phyloP scores from a whole-genome alignment of 1,140 invertebrate species.

The Tetragnatha versicolor region DNA sequence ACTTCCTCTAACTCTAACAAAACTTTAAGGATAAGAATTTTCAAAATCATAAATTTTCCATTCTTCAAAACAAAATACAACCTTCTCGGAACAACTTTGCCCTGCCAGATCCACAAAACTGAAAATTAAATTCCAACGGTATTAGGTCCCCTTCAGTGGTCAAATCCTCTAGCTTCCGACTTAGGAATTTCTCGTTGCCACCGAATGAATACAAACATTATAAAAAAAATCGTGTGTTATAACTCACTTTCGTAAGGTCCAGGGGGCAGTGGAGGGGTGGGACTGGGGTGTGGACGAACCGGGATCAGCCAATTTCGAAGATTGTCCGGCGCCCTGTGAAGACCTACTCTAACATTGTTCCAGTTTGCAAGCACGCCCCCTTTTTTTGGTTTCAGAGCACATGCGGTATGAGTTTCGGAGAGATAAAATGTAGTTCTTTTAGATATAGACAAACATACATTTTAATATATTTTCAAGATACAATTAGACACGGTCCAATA shows the following conservation, averaged over 20 bases:
- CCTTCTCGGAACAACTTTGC: no score
- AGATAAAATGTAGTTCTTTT: background rate
- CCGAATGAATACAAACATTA: background rate
- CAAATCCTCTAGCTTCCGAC: conserved; percentile 2
- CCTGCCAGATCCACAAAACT: conserved; percentile 13
- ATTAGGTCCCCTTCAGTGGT: conserved; percentile 11
- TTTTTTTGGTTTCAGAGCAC: background rate
- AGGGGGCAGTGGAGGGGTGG: background rate
- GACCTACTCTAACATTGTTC: background rate
- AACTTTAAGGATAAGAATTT: no score
- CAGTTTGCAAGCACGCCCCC: background rate
- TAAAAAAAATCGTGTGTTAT: conserved; percentile 6
- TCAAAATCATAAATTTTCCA: no score
- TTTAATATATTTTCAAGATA: no score
- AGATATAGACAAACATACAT: no score
- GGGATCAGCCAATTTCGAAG: conserved; percentile 36
- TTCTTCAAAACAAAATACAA: no score
- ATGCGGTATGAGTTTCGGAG: conserved; percentile 1
- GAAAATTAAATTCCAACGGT: conserved; percentile 28
- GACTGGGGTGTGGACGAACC: conserved; percentile 27
- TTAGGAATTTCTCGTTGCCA: background rate
- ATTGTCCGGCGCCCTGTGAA: conserved; percentile 21
- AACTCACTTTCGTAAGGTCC: background rate
- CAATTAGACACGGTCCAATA: no score
- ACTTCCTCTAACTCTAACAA: no score